Evolutionary conservation across 2,113 vertebrate species (phyloP).

Genomic region (Dipodomys stephensi): DNA sequence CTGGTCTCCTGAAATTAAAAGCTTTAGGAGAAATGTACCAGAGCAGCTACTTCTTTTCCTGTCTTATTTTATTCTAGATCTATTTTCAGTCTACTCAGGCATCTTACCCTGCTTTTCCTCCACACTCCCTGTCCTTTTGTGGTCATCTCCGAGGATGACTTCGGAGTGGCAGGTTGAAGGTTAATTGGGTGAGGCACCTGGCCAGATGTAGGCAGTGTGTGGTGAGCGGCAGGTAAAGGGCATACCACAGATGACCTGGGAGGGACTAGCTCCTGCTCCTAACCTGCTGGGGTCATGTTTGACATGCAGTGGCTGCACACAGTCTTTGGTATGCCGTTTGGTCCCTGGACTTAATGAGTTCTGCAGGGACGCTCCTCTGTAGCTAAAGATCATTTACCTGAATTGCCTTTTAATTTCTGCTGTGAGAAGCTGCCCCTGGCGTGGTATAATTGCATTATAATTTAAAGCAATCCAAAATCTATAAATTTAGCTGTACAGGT

Average conservation of each 20-base stretch:
- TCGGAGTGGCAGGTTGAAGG: neutral
- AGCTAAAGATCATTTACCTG: slow-evolving; percentile 90
- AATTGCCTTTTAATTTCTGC: slow-evolving; percentile 90
- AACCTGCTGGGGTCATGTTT: slow-evolving; percentile 42
- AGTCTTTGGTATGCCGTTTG: slow-evolving; percentile 81
- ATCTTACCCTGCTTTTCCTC: neutral
- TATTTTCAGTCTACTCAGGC: neutral
- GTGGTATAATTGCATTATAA: slow-evolving; percentile 87
- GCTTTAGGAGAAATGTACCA: neutral
- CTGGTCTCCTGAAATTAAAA: slow-evolving; percentile 3
- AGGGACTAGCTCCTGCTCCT: neutral
- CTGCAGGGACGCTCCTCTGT: slow-evolving; percentile 84
- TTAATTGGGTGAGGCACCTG: neutral
- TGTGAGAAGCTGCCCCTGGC: slow-evolving; percentile 85
- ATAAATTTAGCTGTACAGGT: slow-evolving; percentile 84
- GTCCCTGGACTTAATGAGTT: slow-evolving; percentile 86
- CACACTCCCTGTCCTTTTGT: too few species aligned
- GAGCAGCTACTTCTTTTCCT: neutral
- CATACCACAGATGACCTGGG: neutral
- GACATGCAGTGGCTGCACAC: slow-evolving; percentile 64
- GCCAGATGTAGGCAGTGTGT: neutral
- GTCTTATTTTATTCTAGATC: neutral
- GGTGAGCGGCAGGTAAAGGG: neutral
- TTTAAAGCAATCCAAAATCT: slow-evolving; percentile 87
- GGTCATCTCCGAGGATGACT: neutral